Base-by-base conservation (phyloP, 2,113 vertebrate species). In the Scortum barcoo region DNA sequence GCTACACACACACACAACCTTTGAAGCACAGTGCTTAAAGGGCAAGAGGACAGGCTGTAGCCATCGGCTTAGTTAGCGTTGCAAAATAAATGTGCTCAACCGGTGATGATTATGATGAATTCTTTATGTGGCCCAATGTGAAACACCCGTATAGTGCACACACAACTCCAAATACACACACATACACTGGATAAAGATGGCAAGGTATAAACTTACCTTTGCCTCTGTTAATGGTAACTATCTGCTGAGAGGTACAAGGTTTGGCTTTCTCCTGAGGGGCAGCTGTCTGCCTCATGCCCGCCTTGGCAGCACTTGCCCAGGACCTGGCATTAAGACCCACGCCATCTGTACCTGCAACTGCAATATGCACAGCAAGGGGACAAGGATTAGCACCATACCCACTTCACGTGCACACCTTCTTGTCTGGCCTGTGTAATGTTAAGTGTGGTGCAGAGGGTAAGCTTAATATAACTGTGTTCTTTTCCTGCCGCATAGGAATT, bases 301-400 rank as follows among this genome's bases (percentile, higher is more conserved):
- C 84, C 77, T 85, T 94, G 89, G 80, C 93, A 88, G 38, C 70
- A 0, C 46, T 62, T 48, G 75, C 80, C 84, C 89, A 84, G 66
- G 80, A 70, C 78, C 76, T 90, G 83, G 85, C 92, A 87, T 71
- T 68, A 42, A 72, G 68, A 66, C 65, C 79, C 66, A 46, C 4
- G 33, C 89, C 90, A 91, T 93, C 81, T 92, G 89, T 30, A 93
- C 86, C 90, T 80, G 76, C 76, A 90, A 78, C 86, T 84, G 86
- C 80, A 83, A 81, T 53, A 84, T 74, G 74, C 83, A 89, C 75
- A 80, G 81, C 51, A 56, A 73, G 63, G 53, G 71, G 63, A 33
- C 8, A 24, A 14, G 44, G 81, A 86, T 91, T 80, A 89, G 57
- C 58, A 42, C 44, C 51, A 17, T 63, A 61, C 56, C 63, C 54